Evolutionary conservation across 2,797 vertebrate species (phyloP).

Genomic region (Peromyscus melanophrys): DNA sequence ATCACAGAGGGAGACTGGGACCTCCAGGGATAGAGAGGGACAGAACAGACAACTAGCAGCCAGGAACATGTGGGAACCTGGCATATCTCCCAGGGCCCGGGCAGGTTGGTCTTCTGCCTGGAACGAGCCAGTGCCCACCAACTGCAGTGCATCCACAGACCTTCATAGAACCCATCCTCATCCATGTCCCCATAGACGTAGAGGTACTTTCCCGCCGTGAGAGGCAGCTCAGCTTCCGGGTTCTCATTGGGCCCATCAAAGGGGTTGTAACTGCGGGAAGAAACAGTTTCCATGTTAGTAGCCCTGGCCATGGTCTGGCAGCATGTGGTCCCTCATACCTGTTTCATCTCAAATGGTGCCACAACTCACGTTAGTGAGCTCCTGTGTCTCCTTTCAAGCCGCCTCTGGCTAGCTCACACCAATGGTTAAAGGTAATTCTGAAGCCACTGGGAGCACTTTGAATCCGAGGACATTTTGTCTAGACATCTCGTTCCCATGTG

Average conservation of each 20-base stretch:
- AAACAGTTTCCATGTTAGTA: fast-evolving
- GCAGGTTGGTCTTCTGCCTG: not conserved
- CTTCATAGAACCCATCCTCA: slow-evolving; percentile 99
- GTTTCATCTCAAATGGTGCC: fast-evolving
- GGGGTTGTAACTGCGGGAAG: slow-evolving; percentile 95
- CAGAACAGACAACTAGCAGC: slow-evolving; percentile 40
- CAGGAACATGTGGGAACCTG: not conserved
- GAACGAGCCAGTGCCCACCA: not conserved
- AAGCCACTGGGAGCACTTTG: not conserved
- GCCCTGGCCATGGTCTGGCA: fast-evolving
- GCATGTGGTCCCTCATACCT: fast-evolving
- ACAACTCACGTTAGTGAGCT: fast-evolving
- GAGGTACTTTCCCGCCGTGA: slow-evolving; percentile 98
- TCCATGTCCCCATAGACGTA: slow-evolving; percentile 99
- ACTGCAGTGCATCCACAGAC: slow-evolving; percentile 84
- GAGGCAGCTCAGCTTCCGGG: slow-evolving; percentile 98
- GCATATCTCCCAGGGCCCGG: not conserved
- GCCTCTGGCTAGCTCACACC: fast-evolving
- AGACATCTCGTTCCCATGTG: too few species aligned
- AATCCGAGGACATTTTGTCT: fast-evolving
- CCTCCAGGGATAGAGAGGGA: slow-evolving; percentile 30
- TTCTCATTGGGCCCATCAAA: slow-evolving; percentile 99
- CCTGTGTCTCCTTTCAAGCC: not conserved
- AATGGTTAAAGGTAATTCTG: not conserved
- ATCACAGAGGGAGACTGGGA: not conserved